A percentile compares a stretch with the other conserved stretches of the same genome.
These are phyloP conservation scores for Cryptophagus acutangulus DNA, from an alignment of 2,888 invertebrate genomes.

Conservation along the genomic window DNA sequence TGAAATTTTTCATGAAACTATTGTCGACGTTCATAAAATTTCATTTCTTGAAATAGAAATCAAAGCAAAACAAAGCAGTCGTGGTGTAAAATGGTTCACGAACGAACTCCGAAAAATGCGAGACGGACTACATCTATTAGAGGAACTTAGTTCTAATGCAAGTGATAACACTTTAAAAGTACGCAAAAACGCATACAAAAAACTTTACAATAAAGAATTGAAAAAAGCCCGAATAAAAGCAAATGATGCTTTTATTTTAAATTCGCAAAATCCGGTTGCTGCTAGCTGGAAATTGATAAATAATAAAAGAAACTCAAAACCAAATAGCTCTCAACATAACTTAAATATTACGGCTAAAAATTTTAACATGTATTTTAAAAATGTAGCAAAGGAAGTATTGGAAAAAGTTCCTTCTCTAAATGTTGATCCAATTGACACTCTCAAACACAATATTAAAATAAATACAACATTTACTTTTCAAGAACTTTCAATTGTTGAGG, in stretches of 20 bases:
- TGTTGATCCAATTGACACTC: background rate
- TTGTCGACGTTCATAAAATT: too few relatives aligned
- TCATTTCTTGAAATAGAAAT: too few relatives aligned
- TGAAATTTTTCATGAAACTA: too few relatives aligned
- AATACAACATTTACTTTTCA: background rate
- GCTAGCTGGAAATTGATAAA: constrained; percentile 1
- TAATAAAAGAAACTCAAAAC: background rate
- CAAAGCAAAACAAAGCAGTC: constrained; percentile 1
- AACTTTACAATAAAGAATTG: background rate
- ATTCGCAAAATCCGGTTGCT: constrained; percentile 1
- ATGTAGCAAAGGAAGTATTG: constrained; percentile 1
- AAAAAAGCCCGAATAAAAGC: background rate
- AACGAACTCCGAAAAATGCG: background rate
- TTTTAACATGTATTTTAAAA: background rate
- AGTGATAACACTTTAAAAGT: background rate
- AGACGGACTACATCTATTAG: constrained; percentile 1
- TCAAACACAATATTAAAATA: background rate
- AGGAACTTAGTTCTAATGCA: background rate
- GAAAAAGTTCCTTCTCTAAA: background rate
- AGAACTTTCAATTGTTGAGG: constrained; percentile 6
- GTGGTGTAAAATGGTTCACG: constrained; percentile 1
- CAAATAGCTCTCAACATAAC: background rate
- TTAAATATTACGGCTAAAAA: background rate
- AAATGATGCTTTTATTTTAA: background rate
- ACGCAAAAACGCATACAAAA: background rate